Evolutionary conservation across 2,888 invertebrate species (phyloP), one percentile per base, ranked within the genome.

Genomic region (Emmelina monodactyla): DNA sequence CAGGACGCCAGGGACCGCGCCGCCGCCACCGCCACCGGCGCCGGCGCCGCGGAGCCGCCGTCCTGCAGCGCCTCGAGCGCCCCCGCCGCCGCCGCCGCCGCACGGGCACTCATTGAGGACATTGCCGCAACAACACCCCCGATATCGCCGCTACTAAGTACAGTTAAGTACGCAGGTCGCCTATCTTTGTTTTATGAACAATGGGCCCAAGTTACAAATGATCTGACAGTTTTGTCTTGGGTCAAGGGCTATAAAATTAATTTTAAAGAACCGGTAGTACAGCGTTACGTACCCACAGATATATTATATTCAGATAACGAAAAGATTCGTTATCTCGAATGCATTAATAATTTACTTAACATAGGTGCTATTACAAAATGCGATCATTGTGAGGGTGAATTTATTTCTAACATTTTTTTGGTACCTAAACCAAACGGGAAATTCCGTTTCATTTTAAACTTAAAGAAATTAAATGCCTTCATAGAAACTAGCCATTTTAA

Each of bases 401-500:
- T 15, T 13, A 11, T 28, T n/a, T 33, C 33, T 11, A 33, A 28
- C 6, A 25, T 33, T 14, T 33, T 33, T 33, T 16, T 33, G 10
- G 14, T 33, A 28, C 25, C 25, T 14, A 35, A 35, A 35, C 25
- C 35, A n/a, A 35, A 31, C 13, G 35, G 35, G 9, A 31, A 35
- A n/a, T 22, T 31, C 15, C 31, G 35, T 2, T 15, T 35, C 12
- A 31, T 35, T 14, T 22, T 35, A 16, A 35, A 35, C 16, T 31
- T 31, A 22, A 35, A 31, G 31, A 9, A 30, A 10, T 31, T 31
- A 31, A 35, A 35, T 22, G 25, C 15, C 15, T 35, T 31, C 10
- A 35, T 35, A 14, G 30, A 35, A 2, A 35, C 35, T 14, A 7
- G 22, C 12, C 35, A 35, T 11, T 35, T 35, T 16, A 35, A 35